These are phyloP conservation scores for Neuroscelio doddi DNA, from an alignment of 2,888 invertebrate genomes.

Conservation along the genomic window DNA sequence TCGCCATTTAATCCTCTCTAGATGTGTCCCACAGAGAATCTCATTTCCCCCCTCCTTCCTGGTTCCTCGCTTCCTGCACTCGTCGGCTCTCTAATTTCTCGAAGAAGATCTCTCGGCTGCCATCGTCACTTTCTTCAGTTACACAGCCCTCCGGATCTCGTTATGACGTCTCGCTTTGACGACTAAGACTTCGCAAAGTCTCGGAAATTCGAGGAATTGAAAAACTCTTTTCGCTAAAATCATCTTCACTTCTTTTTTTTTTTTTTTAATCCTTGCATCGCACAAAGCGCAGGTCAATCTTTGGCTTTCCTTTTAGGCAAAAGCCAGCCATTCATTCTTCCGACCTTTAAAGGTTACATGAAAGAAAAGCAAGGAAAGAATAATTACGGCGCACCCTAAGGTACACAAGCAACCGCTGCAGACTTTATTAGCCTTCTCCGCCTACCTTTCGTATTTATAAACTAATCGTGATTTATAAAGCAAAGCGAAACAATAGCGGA, in stretches of 20 bases:
- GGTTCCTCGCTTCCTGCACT: slow-evolving; percentile 39
- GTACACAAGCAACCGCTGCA: slow-evolving; percentile 31
- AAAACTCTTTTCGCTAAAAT: no score
- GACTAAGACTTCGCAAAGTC: not conserved
- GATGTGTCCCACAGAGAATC: slow-evolving; percentile 42
- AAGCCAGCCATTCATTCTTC: not conserved
- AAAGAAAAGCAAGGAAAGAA: slow-evolving; percentile 37
- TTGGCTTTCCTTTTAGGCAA: slow-evolving; percentile 21
- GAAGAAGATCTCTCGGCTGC: slow-evolving; percentile 35
- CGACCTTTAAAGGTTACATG: slow-evolving; percentile 31
- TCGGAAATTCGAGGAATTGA: not conserved
- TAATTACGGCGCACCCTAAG: slow-evolving; percentile 42
- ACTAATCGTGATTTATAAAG: slow-evolving; percentile 70
- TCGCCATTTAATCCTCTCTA: slow-evolving; percentile 37
- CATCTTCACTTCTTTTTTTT: no score
- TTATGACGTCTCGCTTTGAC: slow-evolving; percentile 29
- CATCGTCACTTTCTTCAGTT: slow-evolving; percentile 28
- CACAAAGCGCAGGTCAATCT: no score
- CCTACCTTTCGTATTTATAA: slow-evolving; percentile 58
- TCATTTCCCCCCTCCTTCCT: slow-evolving; percentile 20
- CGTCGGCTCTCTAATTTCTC: slow-evolving; percentile 51
- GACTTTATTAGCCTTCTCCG: slow-evolving; percentile 54
- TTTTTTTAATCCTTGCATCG: no score
- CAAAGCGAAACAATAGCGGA: slow-evolving; percentile 59
- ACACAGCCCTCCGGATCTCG: slow-evolving; percentile 15